Percentiles rank a stretch among this genome's conserved stretches.
phyloP scores from a whole-genome alignment of 2,113 vertebrate genomes.

The Ophiodon elongatus region DNA sequence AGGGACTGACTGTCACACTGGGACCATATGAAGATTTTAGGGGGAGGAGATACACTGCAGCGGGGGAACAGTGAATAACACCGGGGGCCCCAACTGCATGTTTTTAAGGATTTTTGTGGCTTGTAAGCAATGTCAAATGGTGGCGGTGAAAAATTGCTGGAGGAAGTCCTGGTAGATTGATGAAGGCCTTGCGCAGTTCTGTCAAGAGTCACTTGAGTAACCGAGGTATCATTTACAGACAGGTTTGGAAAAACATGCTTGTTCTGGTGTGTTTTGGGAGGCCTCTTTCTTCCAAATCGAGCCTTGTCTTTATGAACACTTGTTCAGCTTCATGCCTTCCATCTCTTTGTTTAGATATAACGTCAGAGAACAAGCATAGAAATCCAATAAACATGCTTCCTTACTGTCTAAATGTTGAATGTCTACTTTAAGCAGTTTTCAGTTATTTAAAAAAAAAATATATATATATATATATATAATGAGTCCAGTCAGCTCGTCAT shows the following conservation, averaged over 20 bases:
- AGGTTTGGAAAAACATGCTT: neutral
- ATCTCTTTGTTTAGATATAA: slow-evolving; percentile 1
- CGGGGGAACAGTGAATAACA: slow-evolving; percentile 7
- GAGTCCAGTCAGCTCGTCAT: neutral
- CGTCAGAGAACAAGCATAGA: neutral
- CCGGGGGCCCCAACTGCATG: neutral
- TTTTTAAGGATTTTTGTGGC: slow-evolving; percentile 18
- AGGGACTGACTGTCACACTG: slow-evolving; percentile 38
- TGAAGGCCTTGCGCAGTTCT: neutral
- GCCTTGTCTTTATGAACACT: neutral
- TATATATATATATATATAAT: too few relatives aligned
- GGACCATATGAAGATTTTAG: slow-evolving; percentile 12
- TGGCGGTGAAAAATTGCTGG: neutral
- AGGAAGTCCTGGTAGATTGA: neutral
- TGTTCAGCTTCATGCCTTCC: neutral
- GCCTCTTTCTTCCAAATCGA: neutral
- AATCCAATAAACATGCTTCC: neutral
- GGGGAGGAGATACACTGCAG: slow-evolving; percentile 6
- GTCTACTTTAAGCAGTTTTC: neutral
- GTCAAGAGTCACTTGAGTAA: neutral
- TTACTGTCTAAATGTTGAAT: too few relatives aligned
- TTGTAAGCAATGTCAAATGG: slow-evolving; percentile 18
- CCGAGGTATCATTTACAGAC: neutral
- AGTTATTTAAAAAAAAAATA: neutral
- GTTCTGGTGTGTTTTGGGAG: neutral